Percentiles rank a stretch among this genome's conserved stretches.
phyloP scores from a whole-genome alignment of 2,888 invertebrate species.

The Calameuta pallipes region DNA sequence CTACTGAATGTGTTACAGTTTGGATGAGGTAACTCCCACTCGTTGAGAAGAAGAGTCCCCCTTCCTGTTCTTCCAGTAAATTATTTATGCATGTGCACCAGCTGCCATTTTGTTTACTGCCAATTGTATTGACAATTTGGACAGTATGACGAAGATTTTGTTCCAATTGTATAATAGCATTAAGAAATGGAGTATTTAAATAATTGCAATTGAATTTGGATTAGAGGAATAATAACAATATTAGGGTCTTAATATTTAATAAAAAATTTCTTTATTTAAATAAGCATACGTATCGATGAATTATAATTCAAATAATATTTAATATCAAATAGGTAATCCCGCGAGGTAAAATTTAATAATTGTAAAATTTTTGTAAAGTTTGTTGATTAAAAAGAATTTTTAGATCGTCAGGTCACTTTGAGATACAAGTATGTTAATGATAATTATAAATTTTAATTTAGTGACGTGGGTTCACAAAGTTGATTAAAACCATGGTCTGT shows the following conservation, averaged over 20 bases:
- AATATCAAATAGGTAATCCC: too few relatives aligned
- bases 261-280: neutral
- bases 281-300: neutral
- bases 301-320: neutral
- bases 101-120: neutral
- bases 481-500: too few relatives aligned
- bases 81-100: neutral
- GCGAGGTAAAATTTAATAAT: too few relatives aligned
- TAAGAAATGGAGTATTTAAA: neutral
- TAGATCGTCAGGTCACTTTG: too few relatives aligned
- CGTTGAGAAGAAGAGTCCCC: neutral
- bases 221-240: neutral
- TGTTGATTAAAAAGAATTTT: too few relatives aligned
- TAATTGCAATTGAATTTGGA: neutral
- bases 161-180: neutral
- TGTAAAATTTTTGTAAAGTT: too few relatives aligned
- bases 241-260: neutral
- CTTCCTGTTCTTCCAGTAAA: neutral
- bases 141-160: neutral
- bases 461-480: too few relatives aligned
- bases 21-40: conserved; percentile 18
- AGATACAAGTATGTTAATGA: too few relatives aligned
- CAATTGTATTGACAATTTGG: neutral
- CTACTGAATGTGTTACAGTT: conserved; percentile 22
- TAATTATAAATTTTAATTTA: too few relatives aligned